Evolutionary conservation across 2,113 vertebrate genomes (phyloP).

Genomic region (Syngnathus scovelli): DNA sequence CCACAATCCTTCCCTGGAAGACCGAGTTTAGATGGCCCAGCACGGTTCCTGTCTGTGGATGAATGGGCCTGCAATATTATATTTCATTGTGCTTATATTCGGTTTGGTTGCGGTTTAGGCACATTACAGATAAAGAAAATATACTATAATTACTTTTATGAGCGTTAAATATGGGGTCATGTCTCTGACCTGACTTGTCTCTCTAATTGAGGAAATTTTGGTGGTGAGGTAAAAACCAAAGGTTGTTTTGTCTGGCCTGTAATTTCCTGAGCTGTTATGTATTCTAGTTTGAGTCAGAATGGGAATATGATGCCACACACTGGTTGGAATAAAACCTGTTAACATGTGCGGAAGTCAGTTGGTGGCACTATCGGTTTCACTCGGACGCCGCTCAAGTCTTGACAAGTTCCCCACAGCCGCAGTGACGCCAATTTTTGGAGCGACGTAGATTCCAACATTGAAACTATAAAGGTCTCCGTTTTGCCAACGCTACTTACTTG

Average conservation of each 20-base stretch:
- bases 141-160: constrained; percentile 65
- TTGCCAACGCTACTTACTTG: constrained; percentile 20
- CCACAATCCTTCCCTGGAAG: constrained; percentile 27
- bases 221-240: constrained; percentile 54
- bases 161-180: constrained; percentile 64
- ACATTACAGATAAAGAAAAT: constrained; percentile 50
- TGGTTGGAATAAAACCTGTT: constrained; percentile 28
- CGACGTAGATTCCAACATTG: constrained; percentile 38
- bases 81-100: constrained; percentile 61
- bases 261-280: constrained; percentile 18
- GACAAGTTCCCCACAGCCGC: constrained; percentile 37
- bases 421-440: constrained; percentile 42
- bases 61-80: constrained; percentile 48
- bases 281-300: constrained; percentile 23
- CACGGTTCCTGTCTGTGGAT: constrained; percentile 37
- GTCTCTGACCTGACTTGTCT: constrained; percentile 56
- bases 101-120: constrained; percentile 53
- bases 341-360: constrained; percentile 18
- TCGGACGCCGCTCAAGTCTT: constrained; percentile 26
- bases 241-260: constrained; percentile 13
- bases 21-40: constrained; percentile 26
- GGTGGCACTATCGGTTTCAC: constrained; percentile 38
- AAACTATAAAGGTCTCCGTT: constrained; percentile 40
- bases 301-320: constrained; percentile 23
- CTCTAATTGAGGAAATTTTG: constrained; percentile 61